A percentile compares a stretch with the other conserved stretches of the same genome.
These are phyloP conservation scores for Dipodomys stephensi DNA, from an alignment of 2,113 vertebrate genomes.

Conservation along the genomic window DNA sequence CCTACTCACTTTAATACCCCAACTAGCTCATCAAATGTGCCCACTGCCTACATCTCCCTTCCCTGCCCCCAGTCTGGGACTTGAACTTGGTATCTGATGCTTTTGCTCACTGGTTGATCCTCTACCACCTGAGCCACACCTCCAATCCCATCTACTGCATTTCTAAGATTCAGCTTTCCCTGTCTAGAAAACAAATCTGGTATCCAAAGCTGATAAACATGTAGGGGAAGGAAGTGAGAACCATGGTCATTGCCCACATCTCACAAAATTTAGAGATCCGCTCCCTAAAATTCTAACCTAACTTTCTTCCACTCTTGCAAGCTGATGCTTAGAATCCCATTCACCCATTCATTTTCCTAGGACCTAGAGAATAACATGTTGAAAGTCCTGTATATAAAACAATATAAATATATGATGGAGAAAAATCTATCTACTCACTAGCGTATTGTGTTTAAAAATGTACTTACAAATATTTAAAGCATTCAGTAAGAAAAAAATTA, in stretches of 20 bases:
- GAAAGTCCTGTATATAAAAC: constrained; percentile 6
- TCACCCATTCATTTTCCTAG: not conserved
- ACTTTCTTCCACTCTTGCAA: constrained; percentile 30
- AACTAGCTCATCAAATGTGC: not conserved
- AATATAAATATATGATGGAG: not conserved
- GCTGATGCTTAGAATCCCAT: not conserved
- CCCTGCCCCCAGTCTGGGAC: no score
- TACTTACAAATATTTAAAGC: constrained; percentile 8
- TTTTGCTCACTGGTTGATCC: no score
- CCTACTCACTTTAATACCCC: not conserved
- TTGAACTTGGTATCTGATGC: no score
- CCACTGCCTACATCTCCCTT: not conserved
- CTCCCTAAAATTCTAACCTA: not conserved
- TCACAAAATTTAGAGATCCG: not conserved
- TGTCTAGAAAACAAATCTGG: constrained; percentile 40
- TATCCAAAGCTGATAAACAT: not conserved
- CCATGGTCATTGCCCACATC: not conserved
- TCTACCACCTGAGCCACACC: no score
- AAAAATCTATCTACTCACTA: constrained; percentile 25
- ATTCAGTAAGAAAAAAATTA: not conserved
- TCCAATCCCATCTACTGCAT: no score
- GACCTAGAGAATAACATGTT: constrained; percentile 7
- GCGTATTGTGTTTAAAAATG: not conserved
- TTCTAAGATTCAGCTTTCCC: constrained; percentile 38
- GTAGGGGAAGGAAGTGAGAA: not conserved